Evolutionary conservation across 2,888 invertebrate genomes (phyloP), one percentile per base, ranked within the genome.

Genomic region (Caenorhabditis sp.): DNA sequence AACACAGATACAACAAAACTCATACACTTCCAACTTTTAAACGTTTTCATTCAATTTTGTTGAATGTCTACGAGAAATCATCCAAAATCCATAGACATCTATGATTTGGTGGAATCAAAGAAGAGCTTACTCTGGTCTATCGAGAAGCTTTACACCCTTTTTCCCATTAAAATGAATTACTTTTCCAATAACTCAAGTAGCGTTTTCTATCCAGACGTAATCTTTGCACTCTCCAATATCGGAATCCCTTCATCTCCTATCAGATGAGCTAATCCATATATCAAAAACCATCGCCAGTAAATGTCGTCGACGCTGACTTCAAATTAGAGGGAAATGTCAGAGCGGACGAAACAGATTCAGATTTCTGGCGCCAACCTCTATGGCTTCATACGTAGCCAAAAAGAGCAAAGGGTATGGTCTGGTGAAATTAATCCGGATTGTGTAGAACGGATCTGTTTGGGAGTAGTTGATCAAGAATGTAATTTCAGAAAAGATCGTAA

Each of bases 241-340:
- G 7, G 63, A 63, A 63, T 63, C 63, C 63, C 2, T 63, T 28
- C 47, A 63, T 63, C 16, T 26, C 12, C 12, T 41, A 26, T 28
- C 63, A 47, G 16, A 63, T 44, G 28, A 22, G 38, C 26, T 63
- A 63, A 26, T 26, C 14, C 26, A 47, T n/a, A 49, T 49, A 22
- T 19, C 44, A 28, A 63, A 47, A 28, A 28, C 16, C 63, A 26
- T 44, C 63, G 26, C 44, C 63, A 44, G 12, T 16, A 63, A 47
- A 63, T 61, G 41, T 61, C 41, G 61, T 41, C 26, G n/a, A n/a
- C n/a, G 61, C 7, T 14, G 26, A 26, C 26, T 1, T 26, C 22
- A 26, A 54, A 54, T 26, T 54, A 54, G 10, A 4, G 0, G 8
- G 19, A 54, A n/a, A 24, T 54, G 24, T 54, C 26, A 16, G 54